phyloP scores from a whole-genome alignment of 2,888 invertebrate species.

The Hypomecis punctinalis region DNA sequence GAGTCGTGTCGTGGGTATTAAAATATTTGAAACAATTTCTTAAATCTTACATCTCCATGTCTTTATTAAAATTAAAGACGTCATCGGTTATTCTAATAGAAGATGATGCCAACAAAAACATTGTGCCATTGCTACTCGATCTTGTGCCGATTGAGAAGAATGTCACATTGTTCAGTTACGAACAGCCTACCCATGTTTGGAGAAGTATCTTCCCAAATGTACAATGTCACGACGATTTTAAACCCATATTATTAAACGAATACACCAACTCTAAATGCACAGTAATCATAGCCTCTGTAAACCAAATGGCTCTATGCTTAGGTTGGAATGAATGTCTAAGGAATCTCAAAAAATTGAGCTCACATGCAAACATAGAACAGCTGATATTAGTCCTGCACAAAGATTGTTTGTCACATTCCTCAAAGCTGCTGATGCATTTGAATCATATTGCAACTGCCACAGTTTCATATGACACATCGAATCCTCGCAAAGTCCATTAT shows the following conservation, averaged over 20 bases:
- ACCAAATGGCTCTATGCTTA: slow-evolving; percentile 70
- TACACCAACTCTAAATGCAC: slow-evolving; percentile 55
- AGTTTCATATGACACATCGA: slow-evolving; percentile 59
- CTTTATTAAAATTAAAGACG: slow-evolving; percentile 65
- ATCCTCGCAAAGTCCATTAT: slow-evolving; percentile 61
- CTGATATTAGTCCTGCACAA: slow-evolving; percentile 74
- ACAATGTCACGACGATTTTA: slow-evolving; percentile 57
- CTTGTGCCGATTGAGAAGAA: slow-evolving; percentile 56
- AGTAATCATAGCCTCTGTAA: slow-evolving; percentile 73
- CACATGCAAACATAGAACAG: slow-evolving; percentile 58
- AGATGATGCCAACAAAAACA: slow-evolving; percentile 69
- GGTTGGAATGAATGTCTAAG: slow-evolving; percentile 71
- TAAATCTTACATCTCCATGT: slow-evolving; percentile 51
- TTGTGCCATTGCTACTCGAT: slow-evolving; percentile 65
- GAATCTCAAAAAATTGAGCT: slow-evolving; percentile 55
- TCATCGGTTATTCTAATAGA: slow-evolving; percentile 70
- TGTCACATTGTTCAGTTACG: slow-evolving; percentile 67
- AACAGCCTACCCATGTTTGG: slow-evolving; percentile 67
- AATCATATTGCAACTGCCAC: slow-evolving; percentile 75
- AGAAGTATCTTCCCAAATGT: slow-evolving; percentile 59
- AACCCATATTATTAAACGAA: slow-evolving; percentile 46
- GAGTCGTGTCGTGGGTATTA: too few species aligned
- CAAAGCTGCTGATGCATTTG: slow-evolving; percentile 73
- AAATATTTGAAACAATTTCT: not conserved
- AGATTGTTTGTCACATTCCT: slow-evolving; percentile 74